Evolutionary conservation across 2,888 invertebrate species (phyloP), one percentile per base, ranked within the genome.

Genomic region (Pomacea canaliculata): DNA sequence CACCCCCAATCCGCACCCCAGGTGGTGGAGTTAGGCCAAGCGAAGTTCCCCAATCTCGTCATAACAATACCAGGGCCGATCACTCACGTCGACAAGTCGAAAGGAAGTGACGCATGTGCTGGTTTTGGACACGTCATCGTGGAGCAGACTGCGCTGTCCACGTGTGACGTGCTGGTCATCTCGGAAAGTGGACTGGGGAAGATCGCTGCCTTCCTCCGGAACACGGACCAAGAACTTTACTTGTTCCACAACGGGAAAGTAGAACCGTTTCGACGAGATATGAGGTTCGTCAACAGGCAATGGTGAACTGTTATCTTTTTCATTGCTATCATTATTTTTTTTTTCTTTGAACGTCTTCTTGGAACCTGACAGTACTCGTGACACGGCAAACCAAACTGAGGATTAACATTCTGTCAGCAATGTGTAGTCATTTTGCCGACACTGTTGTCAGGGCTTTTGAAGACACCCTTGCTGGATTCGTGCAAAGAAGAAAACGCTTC

Each of bases 131-230:
- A 79, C 62, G 73, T 70, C 16, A 73, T 81, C 13, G 66, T 80
- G 65, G 81, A 81, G 48, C 80, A 80, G 63, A 19, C 65, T 27
- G 56, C 78, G 0, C 63, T 81, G 62, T 65, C 71, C 9, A 67
- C 68, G 0, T 81, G 80, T 67, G 80, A 81, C 49, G 71, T 76
- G 4, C 63, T 81, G 19, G 67, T 80, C 59, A 75, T 81, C 46
- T 79, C 79, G 23, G 70, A 76, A 8, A 80, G 80, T 68, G 78
- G 78, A 19, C 76, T 80, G 56, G 79, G 79, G 9, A 73, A 71
- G n/a, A 80, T 80, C 46, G 79, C 79, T n/a, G 76, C 77, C 2
- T 79, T 71, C n/a, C 67, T 79, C 46, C 65, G 79, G 60, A 48
- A 56, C 16, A 59, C 48, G 46, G 73, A 76, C 59, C 67, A 77